Evolutionary conservation across 2,888 invertebrate genomes (phyloP).

Genomic region (Lypha dubia): DNA sequence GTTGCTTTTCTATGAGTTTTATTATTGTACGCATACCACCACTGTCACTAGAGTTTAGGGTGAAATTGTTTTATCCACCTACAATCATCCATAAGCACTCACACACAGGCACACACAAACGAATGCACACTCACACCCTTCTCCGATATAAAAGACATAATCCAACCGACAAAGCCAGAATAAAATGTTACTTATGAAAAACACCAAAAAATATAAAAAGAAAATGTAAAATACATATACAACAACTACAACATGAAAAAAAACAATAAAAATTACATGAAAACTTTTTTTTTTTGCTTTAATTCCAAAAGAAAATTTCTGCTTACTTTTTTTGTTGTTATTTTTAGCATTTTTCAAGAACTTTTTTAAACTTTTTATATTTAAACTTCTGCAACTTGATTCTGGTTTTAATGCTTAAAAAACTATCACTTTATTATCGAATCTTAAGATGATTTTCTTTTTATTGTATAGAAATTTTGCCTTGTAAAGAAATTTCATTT

Average conservation of each 20-base stretch:
- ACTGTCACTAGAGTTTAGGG: slow-evolving; percentile 31
- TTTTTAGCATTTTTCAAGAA: background rate
- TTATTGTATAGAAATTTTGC: slow-evolving; percentile 1
- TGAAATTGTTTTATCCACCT: slow-evolving; percentile 29
- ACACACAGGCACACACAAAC: background rate
- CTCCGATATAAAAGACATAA: background rate
- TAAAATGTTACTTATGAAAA: slow-evolving; percentile 54
- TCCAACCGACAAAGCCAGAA: slow-evolving; percentile 9
- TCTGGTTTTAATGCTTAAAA: background rate
- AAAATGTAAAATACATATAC: background rate
- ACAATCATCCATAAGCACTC: background rate
- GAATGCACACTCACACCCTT: background rate
- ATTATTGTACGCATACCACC: slow-evolving; percentile 23
- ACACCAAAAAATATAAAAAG: slow-evolving; percentile 16
- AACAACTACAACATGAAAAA: slow-evolving; percentile 30
- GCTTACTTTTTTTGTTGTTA: slow-evolving; percentile 5
- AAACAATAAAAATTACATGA: slow-evolving; percentile 1
- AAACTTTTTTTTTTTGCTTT: slow-evolving; percentile 23
- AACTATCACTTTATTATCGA: background rate
- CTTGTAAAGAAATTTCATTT: background rate
- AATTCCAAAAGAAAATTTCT: background rate
- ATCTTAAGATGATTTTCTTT: background rate
- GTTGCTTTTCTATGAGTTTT: background rate
- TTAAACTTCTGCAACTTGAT: background rate
- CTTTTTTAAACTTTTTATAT: background rate